Conservation (phyloP, 2,888 invertebrate genomes). For the Erpobdella octoculata region DNA sequence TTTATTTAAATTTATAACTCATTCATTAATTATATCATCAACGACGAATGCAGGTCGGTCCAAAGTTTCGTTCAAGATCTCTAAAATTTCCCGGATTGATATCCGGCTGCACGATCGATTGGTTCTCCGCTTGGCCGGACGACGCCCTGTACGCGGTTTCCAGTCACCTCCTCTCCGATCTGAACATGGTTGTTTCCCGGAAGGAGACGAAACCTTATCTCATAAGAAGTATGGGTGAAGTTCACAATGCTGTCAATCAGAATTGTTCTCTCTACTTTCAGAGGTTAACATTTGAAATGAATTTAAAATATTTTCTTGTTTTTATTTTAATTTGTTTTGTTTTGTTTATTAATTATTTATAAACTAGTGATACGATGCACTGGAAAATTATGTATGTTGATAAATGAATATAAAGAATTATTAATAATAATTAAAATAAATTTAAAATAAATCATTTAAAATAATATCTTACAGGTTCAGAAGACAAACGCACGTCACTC, state of each 20-base stretch:
- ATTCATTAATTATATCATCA: no score
- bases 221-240: constrained; percentile 46
- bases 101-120: constrained; percentile 52
- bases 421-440: no score
- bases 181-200: constrained; percentile 37
- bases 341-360: no score
- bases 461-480: constrained; percentile 58
- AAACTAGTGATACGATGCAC: no score
- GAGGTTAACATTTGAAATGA: constrained; percentile 41
- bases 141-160: constrained; percentile 50
- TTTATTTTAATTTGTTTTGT: neutral
- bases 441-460: no score
- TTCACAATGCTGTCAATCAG: constrained; percentile 46
- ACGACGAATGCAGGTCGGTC: constrained; percentile 34
- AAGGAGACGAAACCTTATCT: constrained; percentile 41
- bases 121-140: constrained; percentile 49
- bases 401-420: no score
- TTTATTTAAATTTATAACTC: no score
- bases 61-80: constrained; percentile 38
- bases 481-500: constrained; percentile 75
- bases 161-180: constrained; percentile 46
- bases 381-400: no score
- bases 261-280: constrained; percentile 47
- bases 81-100: constrained; percentile 51
- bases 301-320: no score